phyloP scores from a whole-genome alignment of 1,140 invertebrate genomes.

The Lerema accius region DNA sequence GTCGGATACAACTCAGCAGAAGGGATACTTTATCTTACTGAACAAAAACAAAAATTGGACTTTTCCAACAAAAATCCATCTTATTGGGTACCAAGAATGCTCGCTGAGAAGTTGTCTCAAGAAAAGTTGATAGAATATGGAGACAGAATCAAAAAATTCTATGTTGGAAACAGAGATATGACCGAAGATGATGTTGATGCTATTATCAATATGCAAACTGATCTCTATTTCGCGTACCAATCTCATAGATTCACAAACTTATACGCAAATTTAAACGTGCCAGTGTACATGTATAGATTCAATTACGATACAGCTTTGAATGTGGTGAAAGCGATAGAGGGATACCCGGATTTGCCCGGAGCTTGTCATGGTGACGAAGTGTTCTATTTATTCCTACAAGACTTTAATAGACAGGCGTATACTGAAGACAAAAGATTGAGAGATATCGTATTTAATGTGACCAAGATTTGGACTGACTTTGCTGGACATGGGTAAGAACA shows the following conservation, averaged over 20 bases:
- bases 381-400: conserved; percentile 84
- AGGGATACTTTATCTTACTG: conserved; percentile 64
- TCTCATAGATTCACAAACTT: conserved; percentile 66
- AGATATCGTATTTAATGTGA: conserved; percentile 68
- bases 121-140: conserved; percentile 40
- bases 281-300: conserved; percentile 81
- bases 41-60: conserved; percentile 40
- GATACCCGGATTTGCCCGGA: conserved; percentile 64
- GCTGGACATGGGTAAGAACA: conserved; percentile 84
- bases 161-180: conserved; percentile 71
- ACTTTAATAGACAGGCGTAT: conserved; percentile 63
- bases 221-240: conserved; percentile 71
- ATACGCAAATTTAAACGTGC: conserved; percentile 39
- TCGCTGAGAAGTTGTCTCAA: conserved; percentile 36
- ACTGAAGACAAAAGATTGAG: conserved; percentile 57
- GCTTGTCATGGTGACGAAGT: conserved; percentile 85
- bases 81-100: conserved; percentile 38
- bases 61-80: conserved; percentile 44
- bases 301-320: conserved; percentile 66
- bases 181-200: conserved; percentile 49
- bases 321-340: conserved; percentile 47
- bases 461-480: conserved; percentile 87
- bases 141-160: conserved; percentile 66
- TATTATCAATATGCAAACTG: conserved; percentile 65
- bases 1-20: conserved; percentile 83